Evolutionary conservation across 2,888 invertebrate species (phyloP).

Genomic region (Cinara cedri): DNA sequence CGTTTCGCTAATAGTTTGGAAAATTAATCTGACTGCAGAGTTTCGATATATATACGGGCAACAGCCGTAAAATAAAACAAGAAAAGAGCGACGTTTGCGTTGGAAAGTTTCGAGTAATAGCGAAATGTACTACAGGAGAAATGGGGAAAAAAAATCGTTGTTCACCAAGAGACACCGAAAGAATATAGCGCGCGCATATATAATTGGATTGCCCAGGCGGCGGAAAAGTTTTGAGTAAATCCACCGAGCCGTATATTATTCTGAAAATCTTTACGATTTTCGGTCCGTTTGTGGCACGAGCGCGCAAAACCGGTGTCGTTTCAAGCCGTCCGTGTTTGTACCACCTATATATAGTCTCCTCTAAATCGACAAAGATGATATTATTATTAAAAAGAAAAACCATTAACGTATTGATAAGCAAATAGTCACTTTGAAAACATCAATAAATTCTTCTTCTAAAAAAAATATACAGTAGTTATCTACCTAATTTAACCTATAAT

Average conservation of each 20-base stretch:
- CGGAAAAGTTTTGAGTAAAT: conserved; percentile 28
- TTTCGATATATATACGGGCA: not conserved
- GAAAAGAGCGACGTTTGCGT: not conserved
- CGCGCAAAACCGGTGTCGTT: conserved; percentile 3
- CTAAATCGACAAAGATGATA: not conserved
- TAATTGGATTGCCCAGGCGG: conserved; percentile 34
- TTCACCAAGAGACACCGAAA: not conserved
- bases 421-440: too few species aligned
- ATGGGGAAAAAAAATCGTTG: not conserved
- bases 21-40: not conserved
- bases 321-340: not conserved
- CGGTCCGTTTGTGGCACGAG: conserved; percentile 7
- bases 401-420: too few species aligned
- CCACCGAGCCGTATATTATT: conserved; percentile 13
- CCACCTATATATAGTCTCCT: not conserved
- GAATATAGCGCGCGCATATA: not conserved
- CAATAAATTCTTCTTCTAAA: too few species aligned
- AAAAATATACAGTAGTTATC: too few species aligned
- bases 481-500: too few species aligned
- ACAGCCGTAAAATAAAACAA: conserved; percentile 19
- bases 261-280: conserved; percentile 23
- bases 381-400: not conserved
- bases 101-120: not conserved
- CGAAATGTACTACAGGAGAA: not conserved
- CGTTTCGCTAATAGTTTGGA: not conserved